Conservation (phyloP, 2,888 invertebrate species). For the Tanaodytes sp. region DNA sequence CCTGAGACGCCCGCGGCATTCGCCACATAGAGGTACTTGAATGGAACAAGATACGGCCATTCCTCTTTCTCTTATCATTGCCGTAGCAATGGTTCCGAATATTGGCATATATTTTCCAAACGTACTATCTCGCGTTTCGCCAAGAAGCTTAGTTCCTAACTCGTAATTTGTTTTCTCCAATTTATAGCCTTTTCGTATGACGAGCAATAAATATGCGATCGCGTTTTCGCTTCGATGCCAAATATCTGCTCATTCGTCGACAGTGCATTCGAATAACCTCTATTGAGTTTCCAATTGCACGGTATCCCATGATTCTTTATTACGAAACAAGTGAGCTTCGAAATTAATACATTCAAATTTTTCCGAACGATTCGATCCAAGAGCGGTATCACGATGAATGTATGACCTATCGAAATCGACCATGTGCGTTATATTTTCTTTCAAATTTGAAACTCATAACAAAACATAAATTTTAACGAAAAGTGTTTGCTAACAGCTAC, state of each 20-base stretch:
- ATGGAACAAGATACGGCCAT: slow-evolving; percentile 35
- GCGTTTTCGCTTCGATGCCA: background rate
- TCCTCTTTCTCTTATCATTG: slow-evolving; percentile 35
- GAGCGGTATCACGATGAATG: no score
- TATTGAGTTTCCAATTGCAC: no score
- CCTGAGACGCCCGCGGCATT: slow-evolving; percentile 47
- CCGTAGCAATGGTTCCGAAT: slow-evolving; percentile 17
- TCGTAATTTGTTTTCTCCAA: slow-evolving; percentile 13
- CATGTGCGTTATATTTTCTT: no score
- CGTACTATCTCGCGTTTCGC: slow-evolving; percentile 5
- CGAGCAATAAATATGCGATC: slow-evolving; percentile 8
- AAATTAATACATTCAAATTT: no score
- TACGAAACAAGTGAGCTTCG: no score
- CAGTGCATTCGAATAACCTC: background rate
- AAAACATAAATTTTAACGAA: no score
- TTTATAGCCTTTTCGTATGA: slow-evolving; percentile 1
- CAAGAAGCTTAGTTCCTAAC: slow-evolving; percentile 17
- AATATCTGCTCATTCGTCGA: no score
- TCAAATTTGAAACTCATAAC: no score
- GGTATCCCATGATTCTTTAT: no score
- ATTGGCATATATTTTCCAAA: slow-evolving; percentile 22
- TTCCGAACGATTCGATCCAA: no score
- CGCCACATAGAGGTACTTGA: slow-evolving; percentile 24
- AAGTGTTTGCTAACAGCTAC: no score
- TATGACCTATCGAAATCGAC: no score